These are phyloP conservation scores for Catocala sponsa DNA, from an alignment of 2,888 invertebrate species.

Conservation along the genomic window DNA sequence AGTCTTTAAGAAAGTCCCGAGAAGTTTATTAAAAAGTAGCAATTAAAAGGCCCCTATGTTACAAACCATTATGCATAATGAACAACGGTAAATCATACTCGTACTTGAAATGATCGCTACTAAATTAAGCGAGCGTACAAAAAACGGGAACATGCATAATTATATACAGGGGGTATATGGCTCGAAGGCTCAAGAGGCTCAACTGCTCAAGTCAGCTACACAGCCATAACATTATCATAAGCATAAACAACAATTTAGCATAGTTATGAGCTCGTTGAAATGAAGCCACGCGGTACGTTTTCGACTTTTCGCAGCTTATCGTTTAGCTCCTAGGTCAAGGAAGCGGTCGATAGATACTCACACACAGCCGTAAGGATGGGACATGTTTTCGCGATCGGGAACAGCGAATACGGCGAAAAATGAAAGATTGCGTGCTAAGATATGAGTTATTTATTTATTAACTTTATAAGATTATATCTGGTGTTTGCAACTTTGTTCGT, in stretches of 20 bases:
- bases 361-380: conserved; percentile 29
- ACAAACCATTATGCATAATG: conserved; percentile 29
- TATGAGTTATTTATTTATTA: conserved; percentile 29
- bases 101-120: conserved; percentile 19
- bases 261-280: conserved; percentile 43
- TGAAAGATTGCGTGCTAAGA: conserved; percentile 22
- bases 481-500: conserved; percentile 11
- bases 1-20: background rate
- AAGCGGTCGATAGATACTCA: conserved; percentile 46
- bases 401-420: conserved; percentile 25
- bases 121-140: conserved; percentile 23
- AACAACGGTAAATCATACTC: conserved; percentile 28
- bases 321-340: conserved; percentile 46
- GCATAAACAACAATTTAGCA: conserved; percentile 53
- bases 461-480: conserved; percentile 19
- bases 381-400: conserved; percentile 33
- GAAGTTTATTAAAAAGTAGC: conserved; percentile 2
- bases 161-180: conserved; percentile 21
- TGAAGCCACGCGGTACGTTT: conserved; percentile 47
- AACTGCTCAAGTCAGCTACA: conserved; percentile 23
- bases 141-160: conserved; percentile 32
- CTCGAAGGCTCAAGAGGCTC: conserved; percentile 20
- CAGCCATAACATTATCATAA: conserved; percentile 50
- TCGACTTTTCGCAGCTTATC: conserved; percentile 56
- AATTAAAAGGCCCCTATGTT: conserved; percentile 15